These are phyloP conservation scores for Drosophila stalkeri DNA, from an alignment of 2,888 invertebrate species.

Conservation along the genomic window DNA sequence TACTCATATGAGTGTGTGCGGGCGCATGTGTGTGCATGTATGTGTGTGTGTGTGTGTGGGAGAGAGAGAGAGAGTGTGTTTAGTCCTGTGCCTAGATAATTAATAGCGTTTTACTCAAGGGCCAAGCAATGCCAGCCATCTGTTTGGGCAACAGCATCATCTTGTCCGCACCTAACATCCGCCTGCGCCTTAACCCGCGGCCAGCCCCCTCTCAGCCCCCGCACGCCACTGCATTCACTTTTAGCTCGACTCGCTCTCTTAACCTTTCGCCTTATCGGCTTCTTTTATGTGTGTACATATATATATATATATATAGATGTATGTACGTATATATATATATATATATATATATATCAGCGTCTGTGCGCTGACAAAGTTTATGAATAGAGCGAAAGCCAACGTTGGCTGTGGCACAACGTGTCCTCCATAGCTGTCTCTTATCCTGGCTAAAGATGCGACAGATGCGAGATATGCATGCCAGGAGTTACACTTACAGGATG, in stretches of 20 bases:
- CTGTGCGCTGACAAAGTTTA: slow-evolving; percentile 62
- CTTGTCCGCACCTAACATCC: slow-evolving; percentile 49
- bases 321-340: slow-evolving; percentile 6
- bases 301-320: neutral
- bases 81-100: slow-evolving; percentile 65
- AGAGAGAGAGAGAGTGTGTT: slow-evolving; percentile 26
- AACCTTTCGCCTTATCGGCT: slow-evolving; percentile 75
- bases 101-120: slow-evolving; percentile 80
- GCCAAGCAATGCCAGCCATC: slow-evolving; percentile 72
- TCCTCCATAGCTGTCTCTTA: slow-evolving; percentile 17
- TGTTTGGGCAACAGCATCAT: slow-evolving; percentile 56
- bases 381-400: slow-evolving; percentile 53
- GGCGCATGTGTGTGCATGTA: neutral
- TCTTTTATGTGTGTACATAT: slow-evolving; percentile 32
- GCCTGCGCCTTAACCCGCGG: neutral
- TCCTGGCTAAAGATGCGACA: slow-evolving; percentile 5
- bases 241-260: slow-evolving; percentile 52
- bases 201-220: neutral
- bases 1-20: slow-evolving; percentile 14
- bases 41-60: slow-evolving; percentile 24
- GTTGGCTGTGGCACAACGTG: slow-evolving; percentile 41
- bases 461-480: slow-evolving; percentile 5
- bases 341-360: slow-evolving; percentile 12
- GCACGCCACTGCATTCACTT: slow-evolving; percentile 9
- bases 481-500: neutral